Percentiles rank a stretch among this genome's conserved stretches.
Evolutionary conservation across 23 tunicate species (phyloP).

Genomic region (Phallusia fumigata): DNA sequence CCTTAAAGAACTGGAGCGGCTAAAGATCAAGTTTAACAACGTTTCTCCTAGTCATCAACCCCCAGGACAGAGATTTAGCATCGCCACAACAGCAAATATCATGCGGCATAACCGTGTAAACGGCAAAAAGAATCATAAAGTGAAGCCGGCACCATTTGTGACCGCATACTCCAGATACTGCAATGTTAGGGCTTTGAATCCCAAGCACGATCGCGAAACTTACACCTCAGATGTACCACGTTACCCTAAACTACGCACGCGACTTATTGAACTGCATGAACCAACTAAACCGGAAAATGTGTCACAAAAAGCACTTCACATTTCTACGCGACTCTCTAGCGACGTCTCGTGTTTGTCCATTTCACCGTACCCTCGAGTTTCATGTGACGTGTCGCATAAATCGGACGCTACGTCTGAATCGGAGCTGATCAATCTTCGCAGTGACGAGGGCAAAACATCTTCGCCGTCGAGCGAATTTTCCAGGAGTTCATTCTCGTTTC

Average conservation of each 20-base stretch:
- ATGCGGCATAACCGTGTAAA: not conserved
- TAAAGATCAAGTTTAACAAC: conserved; percentile 30
- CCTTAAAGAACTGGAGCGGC: conserved; percentile 33
- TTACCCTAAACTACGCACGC: not conserved
- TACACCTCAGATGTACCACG: not conserved
- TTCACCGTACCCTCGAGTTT: not conserved
- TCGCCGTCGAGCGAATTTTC: not conserved
- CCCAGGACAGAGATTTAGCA: not conserved
- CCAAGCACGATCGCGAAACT: not conserved
- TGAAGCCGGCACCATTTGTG: not conserved
- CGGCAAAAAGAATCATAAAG: not conserved
- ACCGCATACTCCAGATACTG: not conserved
- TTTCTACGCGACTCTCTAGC: conserved; percentile 1
- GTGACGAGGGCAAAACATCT: not conserved
- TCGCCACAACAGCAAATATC: not conserved
- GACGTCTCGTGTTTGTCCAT: not conserved
- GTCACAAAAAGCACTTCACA: not conserved
- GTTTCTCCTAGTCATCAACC: not conserved
- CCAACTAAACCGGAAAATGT: not conserved
- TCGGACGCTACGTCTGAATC: not conserved
- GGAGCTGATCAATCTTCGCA: not conserved
- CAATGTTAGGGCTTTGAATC: not conserved
- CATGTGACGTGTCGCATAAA: not conserved
- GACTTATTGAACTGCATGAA: not conserved
- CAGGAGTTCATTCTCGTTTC: not conserved